Conservation (phyloP, 2,888 invertebrate genomes). For the Spodoptera picta region DNA sequence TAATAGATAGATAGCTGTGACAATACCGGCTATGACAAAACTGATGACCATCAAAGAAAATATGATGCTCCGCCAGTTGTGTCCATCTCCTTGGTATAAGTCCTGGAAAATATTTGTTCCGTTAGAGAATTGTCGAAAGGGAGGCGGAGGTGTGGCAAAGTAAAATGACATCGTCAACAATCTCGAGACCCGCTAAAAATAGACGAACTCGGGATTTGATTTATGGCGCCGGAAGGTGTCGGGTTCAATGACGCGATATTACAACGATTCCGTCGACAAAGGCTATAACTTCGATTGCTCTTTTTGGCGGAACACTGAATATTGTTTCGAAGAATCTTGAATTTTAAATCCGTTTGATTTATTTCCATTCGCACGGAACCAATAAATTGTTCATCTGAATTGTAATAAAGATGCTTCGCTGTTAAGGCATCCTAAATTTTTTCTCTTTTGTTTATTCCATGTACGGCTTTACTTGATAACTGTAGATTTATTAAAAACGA, state of each 20-base stretch:
- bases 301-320: slow-evolving; percentile 28
- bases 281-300: slow-evolving; percentile 44
- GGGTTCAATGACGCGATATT: slow-evolving; percentile 54
- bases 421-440: no score
- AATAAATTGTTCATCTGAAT: no score
- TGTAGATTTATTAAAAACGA: no score
- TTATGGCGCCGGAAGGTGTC: slow-evolving; percentile 59
- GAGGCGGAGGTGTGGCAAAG: slow-evolving; percentile 33
- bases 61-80: slow-evolving; percentile 96
- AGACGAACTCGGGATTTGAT: slow-evolving; percentile 61
- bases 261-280: slow-evolving; percentile 40
- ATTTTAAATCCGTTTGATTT: slow-evolving; percentile 27
- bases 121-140: slow-evolving; percentile 22
- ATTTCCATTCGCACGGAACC: neutral
- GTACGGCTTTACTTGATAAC: no score
- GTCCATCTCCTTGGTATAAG: slow-evolving; percentile 94
- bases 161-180: slow-evolving; percentile 53
- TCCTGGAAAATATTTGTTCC: slow-evolving; percentile 85
- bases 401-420: no score
- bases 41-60: slow-evolving; percentile 96
- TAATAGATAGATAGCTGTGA: slow-evolving; percentile 95
- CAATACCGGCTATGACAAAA: slow-evolving; percentile 95
- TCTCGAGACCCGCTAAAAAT: slow-evolving; percentile 51
- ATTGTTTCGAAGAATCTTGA: slow-evolving; percentile 28
- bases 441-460: no score